phyloP scores from a whole-genome alignment of 2,797 vertebrate species.

The Syncerus caffer region DNA sequence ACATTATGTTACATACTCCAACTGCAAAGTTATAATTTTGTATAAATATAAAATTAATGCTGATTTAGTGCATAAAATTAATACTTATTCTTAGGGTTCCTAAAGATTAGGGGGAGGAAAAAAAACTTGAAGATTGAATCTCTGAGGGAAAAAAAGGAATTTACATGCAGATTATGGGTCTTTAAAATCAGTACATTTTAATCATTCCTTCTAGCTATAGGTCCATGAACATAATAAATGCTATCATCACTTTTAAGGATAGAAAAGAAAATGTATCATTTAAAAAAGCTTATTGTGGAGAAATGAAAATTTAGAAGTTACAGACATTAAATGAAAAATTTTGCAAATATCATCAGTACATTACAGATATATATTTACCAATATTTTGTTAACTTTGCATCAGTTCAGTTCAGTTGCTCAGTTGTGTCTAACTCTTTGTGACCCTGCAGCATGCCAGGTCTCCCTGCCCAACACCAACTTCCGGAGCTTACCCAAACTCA shows the following conservation, averaged over 20 bases:
- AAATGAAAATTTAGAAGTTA: slow-evolving; percentile 1
- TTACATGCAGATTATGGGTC: not conserved
- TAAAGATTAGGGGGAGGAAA: not conserved
- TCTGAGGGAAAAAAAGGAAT: not conserved
- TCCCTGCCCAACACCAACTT: not conserved
- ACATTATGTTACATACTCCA: not conserved
- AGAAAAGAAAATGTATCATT: not conserved
- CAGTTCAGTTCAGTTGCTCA: not conserved
- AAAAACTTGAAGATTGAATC: not conserved
- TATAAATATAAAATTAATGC: slow-evolving; percentile 33
- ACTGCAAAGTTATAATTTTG: not conserved
- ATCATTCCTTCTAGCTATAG: not conserved
- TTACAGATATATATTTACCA: not conserved
- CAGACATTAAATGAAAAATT: not conserved
- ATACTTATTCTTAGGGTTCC: not conserved
- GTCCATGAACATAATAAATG: not conserved
- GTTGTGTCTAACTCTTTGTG: not conserved
- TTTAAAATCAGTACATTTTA: slow-evolving; percentile 4
- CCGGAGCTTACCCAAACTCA: not conserved
- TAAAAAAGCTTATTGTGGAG: not conserved
- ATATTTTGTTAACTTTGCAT: not conserved
- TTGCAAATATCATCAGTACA: not conserved
- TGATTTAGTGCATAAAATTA: not conserved
- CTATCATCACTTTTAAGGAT: not conserved
- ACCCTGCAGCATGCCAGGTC: not conserved